Base-by-base conservation (phyloP, 2,797 vertebrate species). In the Toxotes lorentzi region DNA sequence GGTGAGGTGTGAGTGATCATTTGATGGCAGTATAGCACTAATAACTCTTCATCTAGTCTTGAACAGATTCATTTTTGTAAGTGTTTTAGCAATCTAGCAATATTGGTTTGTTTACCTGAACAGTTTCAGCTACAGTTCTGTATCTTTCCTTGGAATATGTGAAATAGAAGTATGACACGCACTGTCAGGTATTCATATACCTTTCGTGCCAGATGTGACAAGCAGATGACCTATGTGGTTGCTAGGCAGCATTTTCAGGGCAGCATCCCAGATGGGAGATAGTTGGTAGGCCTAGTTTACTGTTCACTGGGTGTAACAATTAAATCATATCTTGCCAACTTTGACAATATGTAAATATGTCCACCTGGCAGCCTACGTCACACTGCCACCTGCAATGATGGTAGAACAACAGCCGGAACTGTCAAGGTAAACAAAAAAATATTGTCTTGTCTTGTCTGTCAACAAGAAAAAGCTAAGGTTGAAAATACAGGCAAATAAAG, bases 221-320 rank as follows among this genome's bases (percentile, higher is more conserved):
- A 69, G 32, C 65, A 61, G 69, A 68, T 68, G 71, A 78, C 38
- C 48, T 70, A 23, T 50, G 57, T 27, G 67, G 71, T 84, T 86
- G 68, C 68, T 61, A 71, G 54, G 80, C 73, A 76, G 48, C 47
- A 30, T 66, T 67, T 75, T 30, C 35, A 57, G 53, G 14, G 50
- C 57, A 65, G 19, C 57, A 23, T 35, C 45, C 7, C n/a, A 23
- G 30, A 66, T n/a, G 4, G 50, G 2, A 30, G 3, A 73, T 50
- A 17, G 7, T 27, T 45, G 3, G 13, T 8, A 51, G 50, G 38
- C 17, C 12, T 54, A 34, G 7, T 70, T 81, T 71, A 45, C 54
- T 53, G 69, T 76, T 45, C 56, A 76, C 24, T 7, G 1, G 24
- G 48, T 60, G 5, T 71, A 68, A 63, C 3, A 5, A 60, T 4